Percentiles rank a stretch among this genome's conserved stretches.
phyloP scores from a whole-genome alignment of 2,113 vertebrate species.

The Pyrgilauda ruficollis region DNA sequence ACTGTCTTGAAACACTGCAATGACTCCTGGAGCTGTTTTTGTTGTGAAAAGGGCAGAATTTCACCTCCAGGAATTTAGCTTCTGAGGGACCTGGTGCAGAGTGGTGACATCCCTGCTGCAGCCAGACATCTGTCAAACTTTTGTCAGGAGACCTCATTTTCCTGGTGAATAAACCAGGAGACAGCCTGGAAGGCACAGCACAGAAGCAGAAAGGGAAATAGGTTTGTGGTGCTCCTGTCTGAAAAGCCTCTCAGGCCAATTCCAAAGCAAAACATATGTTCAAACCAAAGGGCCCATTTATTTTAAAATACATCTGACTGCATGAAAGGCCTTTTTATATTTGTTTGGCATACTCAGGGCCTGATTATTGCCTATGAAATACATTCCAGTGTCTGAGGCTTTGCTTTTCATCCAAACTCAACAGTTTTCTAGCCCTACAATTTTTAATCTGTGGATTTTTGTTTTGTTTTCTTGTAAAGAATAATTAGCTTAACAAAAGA shows the following conservation, averaged over 20 bases:
- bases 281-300: background rate
- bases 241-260: background rate
- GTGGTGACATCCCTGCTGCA: background rate
- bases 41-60: background rate
- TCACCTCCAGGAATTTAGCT: background rate
- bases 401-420: background rate
- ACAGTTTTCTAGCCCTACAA: background rate
- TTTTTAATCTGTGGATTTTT: background rate
- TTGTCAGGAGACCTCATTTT: background rate
- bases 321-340: conserved; percentile 24
- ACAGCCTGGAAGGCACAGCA: background rate
- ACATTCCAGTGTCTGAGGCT: background rate
- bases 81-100: background rate
- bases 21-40: background rate
- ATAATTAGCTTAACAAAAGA: background rate
- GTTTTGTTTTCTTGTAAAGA: background rate
- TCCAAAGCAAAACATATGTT: conserved; percentile 10
- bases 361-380: conserved; percentile 7
- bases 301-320: background rate
- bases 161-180: background rate
- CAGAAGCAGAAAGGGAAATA: background rate
- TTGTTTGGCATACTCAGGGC: background rate
- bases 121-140: background rate
- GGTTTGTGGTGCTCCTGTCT: background rate
- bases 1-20: background rate